Conservation (phyloP, 2,888 invertebrate genomes). For the Disparrhopalites patrizii region DNA sequence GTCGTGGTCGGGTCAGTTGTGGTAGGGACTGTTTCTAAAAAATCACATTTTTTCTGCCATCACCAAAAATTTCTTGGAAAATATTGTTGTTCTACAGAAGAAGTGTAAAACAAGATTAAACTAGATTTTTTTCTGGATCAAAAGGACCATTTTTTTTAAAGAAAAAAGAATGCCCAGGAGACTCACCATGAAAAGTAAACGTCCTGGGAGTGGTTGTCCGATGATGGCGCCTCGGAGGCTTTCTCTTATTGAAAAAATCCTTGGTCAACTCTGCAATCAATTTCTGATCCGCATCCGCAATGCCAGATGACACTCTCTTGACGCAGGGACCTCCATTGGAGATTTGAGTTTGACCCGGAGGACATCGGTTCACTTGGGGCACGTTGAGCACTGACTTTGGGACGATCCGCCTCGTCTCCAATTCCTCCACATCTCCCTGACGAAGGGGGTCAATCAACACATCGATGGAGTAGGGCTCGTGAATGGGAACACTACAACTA, state of each 20-base stretch:
- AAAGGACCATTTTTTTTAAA: too few relatives aligned
- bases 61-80: too few relatives aligned
- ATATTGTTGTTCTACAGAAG: neutral
- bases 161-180: too few relatives aligned
- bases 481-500: conserved; percentile 3
- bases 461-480: conserved; percentile 31
- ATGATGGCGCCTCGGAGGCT: neutral
- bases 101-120: too few relatives aligned
- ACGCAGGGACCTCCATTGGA: neutral
- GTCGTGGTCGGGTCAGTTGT: neutral
- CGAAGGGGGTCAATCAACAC: conserved; percentile 39
- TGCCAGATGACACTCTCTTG: neutral
- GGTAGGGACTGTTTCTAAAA: conserved; percentile 4
- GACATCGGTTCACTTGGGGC: conserved; percentile 33
- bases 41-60: neutral
- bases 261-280: neutral
- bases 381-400: conserved; percentile 41
- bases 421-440: conserved; percentile 32
- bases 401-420: conserved; percentile 34
- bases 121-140: too few relatives aligned
- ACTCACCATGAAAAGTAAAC: too few relatives aligned
- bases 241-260: neutral
- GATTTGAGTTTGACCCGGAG: conserved; percentile 15
- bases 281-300: neutral
- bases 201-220: neutral